phyloP scores from a whole-genome alignment of 2,797 vertebrate species.

The Limnodromus scolopaceus region DNA sequence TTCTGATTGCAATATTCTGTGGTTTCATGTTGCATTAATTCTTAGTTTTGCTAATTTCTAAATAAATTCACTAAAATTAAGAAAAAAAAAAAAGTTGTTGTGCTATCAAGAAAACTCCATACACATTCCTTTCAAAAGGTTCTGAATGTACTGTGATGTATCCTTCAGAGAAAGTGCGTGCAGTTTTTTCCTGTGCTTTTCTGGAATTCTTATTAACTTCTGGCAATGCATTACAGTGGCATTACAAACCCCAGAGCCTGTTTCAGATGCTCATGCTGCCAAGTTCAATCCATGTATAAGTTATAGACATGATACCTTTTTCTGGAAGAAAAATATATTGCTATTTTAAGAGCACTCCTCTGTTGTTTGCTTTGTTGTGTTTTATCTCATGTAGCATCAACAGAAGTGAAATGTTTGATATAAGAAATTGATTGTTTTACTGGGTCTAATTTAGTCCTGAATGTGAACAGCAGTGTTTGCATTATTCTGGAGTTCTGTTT shows the following conservation, averaged over 20 bases:
- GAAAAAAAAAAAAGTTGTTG: not conserved
- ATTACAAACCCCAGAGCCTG: constrained; percentile 14
- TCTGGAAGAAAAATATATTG: not conserved
- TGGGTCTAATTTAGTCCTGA: not conserved
- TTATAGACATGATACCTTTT: not conserved
- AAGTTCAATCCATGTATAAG: constrained; percentile 16
- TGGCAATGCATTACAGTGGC: constrained; percentile 1
- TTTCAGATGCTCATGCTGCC: constrained; percentile 51
- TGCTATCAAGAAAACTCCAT: not conserved
- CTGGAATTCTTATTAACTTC: constrained; percentile 18
- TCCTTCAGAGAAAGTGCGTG: not conserved
- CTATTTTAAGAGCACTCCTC: not conserved
- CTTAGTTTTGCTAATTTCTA: not conserved
- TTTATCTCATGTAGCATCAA: not conserved
- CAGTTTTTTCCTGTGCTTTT: not conserved
- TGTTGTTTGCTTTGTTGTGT: constrained; percentile 4
- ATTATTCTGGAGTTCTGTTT: not conserved
- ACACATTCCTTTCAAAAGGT: not conserved
- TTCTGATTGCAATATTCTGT: not conserved
- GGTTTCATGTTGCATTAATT: not conserved
- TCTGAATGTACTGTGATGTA: not conserved
- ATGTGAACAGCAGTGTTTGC: not conserved
- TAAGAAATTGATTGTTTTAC: constrained; percentile 25
- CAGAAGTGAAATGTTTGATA: constrained; percentile 5
- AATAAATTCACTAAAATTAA: not conserved